A percentile compares a stretch with the other conserved stretches of the same genome.
Evolutionary conservation across 64 coral and sea anemone species (phyloP).

Genomic region (Platygyra sinensis): DNA sequence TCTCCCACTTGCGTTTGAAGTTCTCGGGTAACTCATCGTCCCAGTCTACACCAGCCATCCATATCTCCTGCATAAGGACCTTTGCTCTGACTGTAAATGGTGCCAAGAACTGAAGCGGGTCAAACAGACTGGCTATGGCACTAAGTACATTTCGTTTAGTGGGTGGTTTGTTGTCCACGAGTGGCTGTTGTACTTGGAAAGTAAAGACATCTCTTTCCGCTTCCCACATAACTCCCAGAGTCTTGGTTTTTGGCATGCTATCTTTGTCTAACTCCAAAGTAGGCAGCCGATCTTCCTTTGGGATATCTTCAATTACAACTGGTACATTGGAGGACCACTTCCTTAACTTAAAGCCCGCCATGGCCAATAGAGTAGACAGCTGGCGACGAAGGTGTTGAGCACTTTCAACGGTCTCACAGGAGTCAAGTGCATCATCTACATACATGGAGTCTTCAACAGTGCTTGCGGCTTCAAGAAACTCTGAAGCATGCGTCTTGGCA

Average conservation of each 20-base stretch:
- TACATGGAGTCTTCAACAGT: slow-evolving; percentile 43
- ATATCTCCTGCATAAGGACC: slow-evolving; percentile 46
- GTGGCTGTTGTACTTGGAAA: slow-evolving; percentile 26
- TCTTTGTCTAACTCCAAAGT: slow-evolving; percentile 8
- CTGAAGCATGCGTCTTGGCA: slow-evolving; percentile 13
- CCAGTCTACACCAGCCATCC: slow-evolving; percentile 42
- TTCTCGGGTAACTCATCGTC: slow-evolving; percentile 15
- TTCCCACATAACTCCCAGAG: slow-evolving; percentile 51
- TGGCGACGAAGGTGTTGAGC: slow-evolving; percentile 33
- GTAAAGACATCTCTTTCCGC: slow-evolving; percentile 30
- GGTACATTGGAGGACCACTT: slow-evolving; percentile 49
- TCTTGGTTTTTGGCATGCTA: slow-evolving; percentile 11
- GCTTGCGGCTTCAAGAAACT: slow-evolving; percentile 47
- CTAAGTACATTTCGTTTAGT: slow-evolving; percentile 33
- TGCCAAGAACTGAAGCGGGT: slow-evolving; percentile 47
- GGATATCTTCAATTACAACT: slow-evolving; percentile 48
- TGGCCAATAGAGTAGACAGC: slow-evolving; percentile 39
- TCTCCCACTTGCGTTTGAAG: slow-evolving; percentile 23
- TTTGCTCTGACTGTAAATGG: slow-evolving; percentile 32
- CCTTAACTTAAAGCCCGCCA: slow-evolving; percentile 55
- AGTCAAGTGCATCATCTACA: slow-evolving; percentile 45
- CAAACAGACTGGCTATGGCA: slow-evolving; percentile 34
- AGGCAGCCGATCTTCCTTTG: slow-evolving; percentile 22
- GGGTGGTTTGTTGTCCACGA: background rate
- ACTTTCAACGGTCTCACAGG: slow-evolving; percentile 23